Conservation (phyloP, 2,113 vertebrate species). For the Brachyistius frenatus region DNA sequence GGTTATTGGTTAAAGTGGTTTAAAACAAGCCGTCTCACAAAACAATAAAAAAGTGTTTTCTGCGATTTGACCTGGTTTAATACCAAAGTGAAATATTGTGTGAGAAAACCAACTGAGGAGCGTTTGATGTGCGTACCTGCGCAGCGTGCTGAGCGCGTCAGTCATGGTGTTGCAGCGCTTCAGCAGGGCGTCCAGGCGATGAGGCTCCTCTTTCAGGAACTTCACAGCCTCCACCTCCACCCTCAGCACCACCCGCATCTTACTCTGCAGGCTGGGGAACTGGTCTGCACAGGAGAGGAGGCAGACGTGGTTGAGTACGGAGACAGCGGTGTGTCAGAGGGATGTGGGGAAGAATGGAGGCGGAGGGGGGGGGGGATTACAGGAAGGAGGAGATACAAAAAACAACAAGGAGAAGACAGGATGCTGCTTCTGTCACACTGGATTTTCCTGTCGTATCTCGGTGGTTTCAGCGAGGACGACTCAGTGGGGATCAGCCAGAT, state of each 20-base stretch:
- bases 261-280: slow-evolving; percentile 97
- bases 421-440: too few relatives aligned
- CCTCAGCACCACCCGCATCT: slow-evolving; percentile 96
- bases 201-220: slow-evolving; percentile 98
- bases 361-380: too few relatives aligned
- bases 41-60: not conserved
- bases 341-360: not conserved
- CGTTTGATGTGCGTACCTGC: slow-evolving; percentile 73
- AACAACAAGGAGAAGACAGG: too few relatives aligned
- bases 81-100: not conserved
- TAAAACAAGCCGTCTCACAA: not conserved
- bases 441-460: too few relatives aligned
- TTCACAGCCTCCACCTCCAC: slow-evolving; percentile 98
- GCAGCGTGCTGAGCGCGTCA: slow-evolving; percentile 83
- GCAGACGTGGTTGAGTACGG: not conserved
- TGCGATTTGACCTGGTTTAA: slow-evolving; percentile 4
- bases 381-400: too few relatives aligned
- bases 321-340: too few relatives aligned
- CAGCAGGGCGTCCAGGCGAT: slow-evolving; percentile 93
- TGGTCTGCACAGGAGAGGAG: slow-evolving; percentile 85
- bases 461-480: too few relatives aligned
- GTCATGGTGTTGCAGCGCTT: slow-evolving; percentile 95
- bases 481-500: too few relatives aligned
- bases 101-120: not conserved
- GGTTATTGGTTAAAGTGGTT: too few relatives aligned